Evolutionary conservation across 2,797 vertebrate genomes (phyloP), one percentile per base, ranked within the genome.

Genomic region (Holocentrus rufus): DNA sequence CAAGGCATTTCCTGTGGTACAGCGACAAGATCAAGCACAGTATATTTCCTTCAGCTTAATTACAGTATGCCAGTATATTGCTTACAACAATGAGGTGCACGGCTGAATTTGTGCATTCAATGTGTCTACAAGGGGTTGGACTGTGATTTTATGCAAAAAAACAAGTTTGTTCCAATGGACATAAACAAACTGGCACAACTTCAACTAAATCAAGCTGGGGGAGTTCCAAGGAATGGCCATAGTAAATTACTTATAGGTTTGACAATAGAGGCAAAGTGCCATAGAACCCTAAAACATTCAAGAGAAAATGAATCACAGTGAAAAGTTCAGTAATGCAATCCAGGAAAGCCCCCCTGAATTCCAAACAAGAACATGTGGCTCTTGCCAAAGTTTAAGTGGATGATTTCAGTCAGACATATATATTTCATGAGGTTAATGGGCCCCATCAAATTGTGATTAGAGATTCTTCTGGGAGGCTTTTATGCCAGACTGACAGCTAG

Each of bases 1-100:
- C 56, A 96, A 61, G 53, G 95, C 95, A 85, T 96, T 96, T 79
- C 94, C 94, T 96, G 61, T 54, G 58, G 53, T 2, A 50, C 6
- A 55, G 17, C 27, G 27, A 17, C 31, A 59, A 7, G 15, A 31
- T 18, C 27, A 13, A n/a, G 13, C 30, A 39, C 5, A 44, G 3
- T 17, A 15, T 17, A 34, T 31, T 63, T 56, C 9, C 14, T 22
- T 54, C 14, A 63, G 11, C 2, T 27, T 36, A 59, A 25, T 27
- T 15, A 31, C 39, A 58, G 22, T 39, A n/a, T 2, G 15, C 46
- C 22, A 30, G 36, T 11, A 65, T 30, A 59, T 3, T 3, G 31
- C 18, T n/a, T 39, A 59, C 10, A 39, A 22, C 13, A 3, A 20
- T 17, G 18, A 36, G 31, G 31, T 23, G 15, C 20, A 17, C 22